Percentiles rank a stretch among this genome's conserved stretches.
Conservation (phyloP, 2,797 vertebrate genomes). For the Manis pentadactyla region DNA sequence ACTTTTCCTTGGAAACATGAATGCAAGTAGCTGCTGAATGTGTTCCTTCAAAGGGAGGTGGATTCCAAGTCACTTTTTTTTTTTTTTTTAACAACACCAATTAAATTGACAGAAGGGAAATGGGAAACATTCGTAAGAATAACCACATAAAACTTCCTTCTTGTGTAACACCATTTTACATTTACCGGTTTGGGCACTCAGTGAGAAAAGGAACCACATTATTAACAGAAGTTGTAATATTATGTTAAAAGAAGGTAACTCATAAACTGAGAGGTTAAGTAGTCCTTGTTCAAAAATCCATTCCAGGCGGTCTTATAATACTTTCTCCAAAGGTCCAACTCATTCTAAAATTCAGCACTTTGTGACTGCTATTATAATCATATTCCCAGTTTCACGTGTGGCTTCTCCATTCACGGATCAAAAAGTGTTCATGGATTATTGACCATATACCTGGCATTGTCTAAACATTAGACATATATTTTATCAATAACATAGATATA, state of each 20-base stretch:
- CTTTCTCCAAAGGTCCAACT: not conserved
- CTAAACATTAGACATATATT: not conserved
- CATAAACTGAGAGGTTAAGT: not conserved
- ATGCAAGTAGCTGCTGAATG: not conserved
- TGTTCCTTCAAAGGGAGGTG: not conserved
- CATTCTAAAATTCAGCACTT: not conserved
- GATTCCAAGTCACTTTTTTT: not conserved
- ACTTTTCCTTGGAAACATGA: conserved; percentile 49
- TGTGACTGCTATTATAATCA: not conserved
- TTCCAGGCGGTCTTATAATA: not conserved
- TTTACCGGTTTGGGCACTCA: not conserved
- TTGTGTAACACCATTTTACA: not conserved
- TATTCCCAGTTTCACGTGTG: not conserved
- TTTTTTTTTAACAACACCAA: not conserved
- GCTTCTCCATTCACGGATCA: not conserved
- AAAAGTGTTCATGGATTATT: not conserved
- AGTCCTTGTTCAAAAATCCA: not conserved
- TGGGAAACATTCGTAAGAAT: not conserved
- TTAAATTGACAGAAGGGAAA: conserved; percentile 1
- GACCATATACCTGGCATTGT: not conserved
- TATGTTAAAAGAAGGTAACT: not conserved
- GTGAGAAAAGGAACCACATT: not conserved
- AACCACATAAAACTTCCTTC: not conserved
- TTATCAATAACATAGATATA: not conserved
- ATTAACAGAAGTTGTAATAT: not conserved